Percentiles rank a stretch among this genome's conserved stretches.
These are phyloP conservation scores for Ectemnius lituratus DNA, from an alignment of 2,888 invertebrate genomes.

Conservation along the genomic window DNA sequence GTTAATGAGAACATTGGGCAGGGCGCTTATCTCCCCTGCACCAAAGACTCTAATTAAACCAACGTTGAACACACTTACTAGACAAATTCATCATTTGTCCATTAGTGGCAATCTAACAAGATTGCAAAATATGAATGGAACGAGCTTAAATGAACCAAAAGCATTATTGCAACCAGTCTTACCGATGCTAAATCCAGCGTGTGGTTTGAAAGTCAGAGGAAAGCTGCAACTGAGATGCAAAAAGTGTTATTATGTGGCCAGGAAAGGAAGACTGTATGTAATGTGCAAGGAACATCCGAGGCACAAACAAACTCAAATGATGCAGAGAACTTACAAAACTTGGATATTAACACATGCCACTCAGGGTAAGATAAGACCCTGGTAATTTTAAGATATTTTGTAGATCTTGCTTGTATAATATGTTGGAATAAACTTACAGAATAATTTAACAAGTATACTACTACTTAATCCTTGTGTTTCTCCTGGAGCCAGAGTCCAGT, in stretches of 20 bases:
- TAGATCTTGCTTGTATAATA: constrained; percentile 3
- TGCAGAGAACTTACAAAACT: constrained; percentile 83
- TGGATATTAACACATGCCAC: constrained; percentile 89
- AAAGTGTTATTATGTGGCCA: constrained; percentile 86
- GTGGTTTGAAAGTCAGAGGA: constrained; percentile 87
- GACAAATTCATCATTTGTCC: constrained; percentile 14
- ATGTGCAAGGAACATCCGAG: constrained; percentile 87
- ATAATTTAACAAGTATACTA: too few species aligned
- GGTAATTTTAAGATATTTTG: constrained; percentile 72
- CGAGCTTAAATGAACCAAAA: not conserved
- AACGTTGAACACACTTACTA: constrained; percentile 28
- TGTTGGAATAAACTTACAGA: constrained; percentile 27
- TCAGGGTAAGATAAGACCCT: constrained; percentile 81
- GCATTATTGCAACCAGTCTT: constrained; percentile 62
- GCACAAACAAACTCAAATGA: constrained; percentile 90
- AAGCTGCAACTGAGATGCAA: constrained; percentile 85
- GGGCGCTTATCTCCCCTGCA: constrained; percentile 15
- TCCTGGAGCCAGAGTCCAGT: too few species aligned
- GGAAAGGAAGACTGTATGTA: constrained; percentile 84
- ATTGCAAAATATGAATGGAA: constrained; percentile 1
- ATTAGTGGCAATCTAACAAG: not conserved
- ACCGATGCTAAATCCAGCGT: constrained; percentile 74
- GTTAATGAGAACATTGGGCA: constrained; percentile 36
- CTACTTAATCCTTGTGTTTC: too few species aligned
- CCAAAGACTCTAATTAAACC: constrained; percentile 6